Percentiles rank a stretch among this genome's conserved stretches.
These are phyloP conservation scores for Alcedo atthis DNA, from an alignment of 2,797 vertebrate species.

Conservation along the genomic window DNA sequence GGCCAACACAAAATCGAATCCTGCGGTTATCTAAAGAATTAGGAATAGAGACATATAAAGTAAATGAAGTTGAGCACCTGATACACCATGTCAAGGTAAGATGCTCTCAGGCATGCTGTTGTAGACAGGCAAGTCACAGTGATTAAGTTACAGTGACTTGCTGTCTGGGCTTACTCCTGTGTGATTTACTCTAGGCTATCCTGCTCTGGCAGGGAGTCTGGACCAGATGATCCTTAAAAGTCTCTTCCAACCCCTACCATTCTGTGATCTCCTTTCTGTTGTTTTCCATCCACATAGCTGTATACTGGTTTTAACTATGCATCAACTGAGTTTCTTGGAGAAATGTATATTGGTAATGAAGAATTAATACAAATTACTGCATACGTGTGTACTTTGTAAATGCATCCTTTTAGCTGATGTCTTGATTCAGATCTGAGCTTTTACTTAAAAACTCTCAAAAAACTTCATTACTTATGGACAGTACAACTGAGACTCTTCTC, in stretches of 20 bases:
- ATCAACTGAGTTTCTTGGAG: not conserved
- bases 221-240: too few species aligned
- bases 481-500: not conserved
- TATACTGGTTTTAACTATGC: not conserved
- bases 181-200: too few species aligned
- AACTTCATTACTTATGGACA: not conserved
- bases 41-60: constrained; percentile 92
- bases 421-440: not conserved
- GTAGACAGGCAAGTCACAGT: not conserved
- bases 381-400: not conserved
- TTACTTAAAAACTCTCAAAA: not conserved
- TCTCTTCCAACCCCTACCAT: too few species aligned
- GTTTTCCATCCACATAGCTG: not conserved
- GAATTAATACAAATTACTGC: not conserved
- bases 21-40: constrained; percentile 90
- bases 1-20: constrained; percentile 96
- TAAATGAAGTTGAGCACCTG: constrained; percentile 90
- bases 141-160: too few species aligned
- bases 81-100: constrained; percentile 91
- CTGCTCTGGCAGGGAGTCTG: too few species aligned
- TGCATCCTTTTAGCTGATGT: not conserved
- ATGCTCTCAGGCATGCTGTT: not conserved
- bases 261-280: not conserved
- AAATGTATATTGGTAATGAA: not conserved
- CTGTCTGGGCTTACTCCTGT: too few species aligned